These are phyloP conservation scores for Masticophis lateralis DNA, from an alignment of 2,797 vertebrate genomes.

Conservation along the genomic window DNA sequence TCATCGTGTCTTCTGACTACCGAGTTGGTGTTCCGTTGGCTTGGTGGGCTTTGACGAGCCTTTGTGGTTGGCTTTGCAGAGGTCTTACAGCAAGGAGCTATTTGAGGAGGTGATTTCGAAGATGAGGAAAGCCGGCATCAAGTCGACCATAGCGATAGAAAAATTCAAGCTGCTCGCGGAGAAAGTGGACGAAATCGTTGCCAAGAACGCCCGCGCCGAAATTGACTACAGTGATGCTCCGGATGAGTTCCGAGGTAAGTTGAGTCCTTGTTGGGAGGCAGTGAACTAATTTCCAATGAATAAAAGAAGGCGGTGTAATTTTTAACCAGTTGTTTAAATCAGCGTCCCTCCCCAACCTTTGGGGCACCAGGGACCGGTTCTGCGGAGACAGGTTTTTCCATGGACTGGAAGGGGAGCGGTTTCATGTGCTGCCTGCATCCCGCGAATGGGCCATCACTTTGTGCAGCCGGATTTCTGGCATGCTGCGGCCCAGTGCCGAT, in stretches of 20 bases:
- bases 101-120: conserved; percentile 99
- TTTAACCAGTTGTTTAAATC: background rate
- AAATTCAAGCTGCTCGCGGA: conserved; percentile 97
- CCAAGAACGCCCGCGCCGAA: conserved; percentile 95
- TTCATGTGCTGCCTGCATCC: background rate
- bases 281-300: background rate
- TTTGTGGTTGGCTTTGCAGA: conserved; percentile 68
- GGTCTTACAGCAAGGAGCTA: conserved; percentile 96
- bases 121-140: conserved; percentile 98
- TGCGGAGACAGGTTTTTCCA: background rate
- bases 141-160: conserved; percentile 97
- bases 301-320: background rate
- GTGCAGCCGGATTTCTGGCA: background rate
- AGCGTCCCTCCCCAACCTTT: background rate
- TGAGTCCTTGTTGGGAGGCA: background rate
- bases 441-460: background rate
- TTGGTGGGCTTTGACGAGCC: background rate
- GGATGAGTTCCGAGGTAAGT: conserved; percentile 92
- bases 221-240: conserved; percentile 98
- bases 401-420: accelerated
- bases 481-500: too few species aligned
- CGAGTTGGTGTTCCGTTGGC: background rate
- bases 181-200: conserved; percentile 97
- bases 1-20: background rate
- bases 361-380: background rate